phyloP scores from a whole-genome alignment of 2,113 vertebrate genomes.

The Theropithecus gelada region DNA sequence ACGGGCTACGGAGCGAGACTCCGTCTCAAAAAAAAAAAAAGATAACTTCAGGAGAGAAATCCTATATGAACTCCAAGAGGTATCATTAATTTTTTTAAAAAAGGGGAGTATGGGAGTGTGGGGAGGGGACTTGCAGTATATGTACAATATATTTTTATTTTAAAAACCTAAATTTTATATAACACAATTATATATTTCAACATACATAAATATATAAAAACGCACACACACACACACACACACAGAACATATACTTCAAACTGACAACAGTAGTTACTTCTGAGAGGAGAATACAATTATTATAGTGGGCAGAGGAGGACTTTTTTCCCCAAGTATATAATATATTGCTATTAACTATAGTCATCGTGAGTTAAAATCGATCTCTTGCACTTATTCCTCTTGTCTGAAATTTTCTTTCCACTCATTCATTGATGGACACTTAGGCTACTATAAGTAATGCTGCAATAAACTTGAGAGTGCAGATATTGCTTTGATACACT shows the following conservation, averaged over 20 bases:
- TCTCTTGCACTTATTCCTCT: background rate
- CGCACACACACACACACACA: background rate
- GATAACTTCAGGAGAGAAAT: background rate
- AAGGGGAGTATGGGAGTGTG: too few relatives aligned
- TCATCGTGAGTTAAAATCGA: background rate
- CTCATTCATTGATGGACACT: background rate
- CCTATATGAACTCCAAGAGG: background rate
- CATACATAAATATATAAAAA: background rate
- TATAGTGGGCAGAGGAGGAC: background rate
- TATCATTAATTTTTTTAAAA: background rate
- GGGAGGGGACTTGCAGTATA: background rate
- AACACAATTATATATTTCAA: background rate
- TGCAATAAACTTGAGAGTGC: background rate
- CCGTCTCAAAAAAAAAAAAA: background rate
- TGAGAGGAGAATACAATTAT: background rate
- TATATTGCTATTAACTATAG: background rate
- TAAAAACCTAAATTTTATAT: background rate
- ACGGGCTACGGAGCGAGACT: too few relatives aligned
- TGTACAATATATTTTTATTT: background rate
- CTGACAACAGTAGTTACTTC: background rate
- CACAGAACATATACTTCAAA: background rate
- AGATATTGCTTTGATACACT: background rate
- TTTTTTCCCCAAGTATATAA: background rate
- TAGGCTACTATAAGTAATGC: background rate
- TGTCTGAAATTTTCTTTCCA: background rate